Evolutionary conservation across 2,888 invertebrate genomes (phyloP).

Genomic region (Nemurella pictetii): DNA sequence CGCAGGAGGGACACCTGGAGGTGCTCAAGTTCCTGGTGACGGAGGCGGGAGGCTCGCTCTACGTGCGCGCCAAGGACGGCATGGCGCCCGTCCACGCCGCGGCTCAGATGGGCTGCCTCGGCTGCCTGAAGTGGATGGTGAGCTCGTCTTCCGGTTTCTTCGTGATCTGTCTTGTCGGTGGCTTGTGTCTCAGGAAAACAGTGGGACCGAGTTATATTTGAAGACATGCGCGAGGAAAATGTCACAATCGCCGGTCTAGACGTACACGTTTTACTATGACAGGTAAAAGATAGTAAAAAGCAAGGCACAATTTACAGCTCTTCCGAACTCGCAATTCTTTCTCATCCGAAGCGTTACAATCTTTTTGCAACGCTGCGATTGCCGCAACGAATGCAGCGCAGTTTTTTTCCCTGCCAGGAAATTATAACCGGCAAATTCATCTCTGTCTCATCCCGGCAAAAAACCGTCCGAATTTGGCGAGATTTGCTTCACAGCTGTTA

Average conservation of each 20-base stretch:
- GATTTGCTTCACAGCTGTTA: not conserved
- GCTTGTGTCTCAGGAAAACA: too few relatives aligned
- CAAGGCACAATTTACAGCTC: not conserved
- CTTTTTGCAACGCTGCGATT: not conserved
- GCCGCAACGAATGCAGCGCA: not conserved
- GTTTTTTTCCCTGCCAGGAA: not conserved
- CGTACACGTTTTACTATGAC: not conserved
- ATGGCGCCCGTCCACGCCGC: conserved; percentile 91
- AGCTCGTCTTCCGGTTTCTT: conserved; percentile 47
- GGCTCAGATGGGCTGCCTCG: conserved; percentile 84
- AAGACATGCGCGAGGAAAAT: not conserved
- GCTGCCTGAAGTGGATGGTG: conserved; percentile 90
- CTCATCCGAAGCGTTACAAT: not conserved
- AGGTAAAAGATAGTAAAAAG: too few relatives aligned
- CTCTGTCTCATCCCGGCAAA: not conserved
- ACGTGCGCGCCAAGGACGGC: conserved; percentile 83
- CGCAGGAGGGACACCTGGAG: conserved; percentile 85
- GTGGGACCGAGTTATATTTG: too few relatives aligned
- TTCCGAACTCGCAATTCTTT: not conserved
- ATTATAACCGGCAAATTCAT: not conserved
- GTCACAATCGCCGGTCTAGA: not conserved
- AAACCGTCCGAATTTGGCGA: not conserved
- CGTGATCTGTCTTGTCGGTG: not conserved
- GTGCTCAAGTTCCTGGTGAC: conserved; percentile 82
- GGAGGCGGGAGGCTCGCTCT: conserved; percentile 80